Evolutionary conservation across 2,888 invertebrate species (phyloP).

Genomic region (Tetragonisca angustula): DNA sequence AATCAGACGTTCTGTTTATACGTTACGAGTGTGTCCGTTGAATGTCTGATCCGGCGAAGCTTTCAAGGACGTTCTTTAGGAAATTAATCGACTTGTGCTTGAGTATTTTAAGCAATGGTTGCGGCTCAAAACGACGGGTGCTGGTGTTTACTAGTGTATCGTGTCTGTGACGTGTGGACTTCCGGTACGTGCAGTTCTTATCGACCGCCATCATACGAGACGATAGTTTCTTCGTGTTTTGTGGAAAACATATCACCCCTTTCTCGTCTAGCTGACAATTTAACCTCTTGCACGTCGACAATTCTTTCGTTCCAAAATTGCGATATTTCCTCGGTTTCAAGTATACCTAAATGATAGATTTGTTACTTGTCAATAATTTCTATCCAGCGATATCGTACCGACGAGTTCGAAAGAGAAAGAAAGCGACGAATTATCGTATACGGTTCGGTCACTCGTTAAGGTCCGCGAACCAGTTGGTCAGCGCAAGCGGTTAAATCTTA

Average conservation of each 20-base stretch:
- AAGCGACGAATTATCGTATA: too few species aligned
- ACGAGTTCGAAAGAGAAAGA: too few species aligned
- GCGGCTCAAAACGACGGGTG: conserved; percentile 47
- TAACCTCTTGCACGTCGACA: too few species aligned
- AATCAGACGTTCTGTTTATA: background rate
- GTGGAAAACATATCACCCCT: background rate
- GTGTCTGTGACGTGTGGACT: conserved; percentile 16
- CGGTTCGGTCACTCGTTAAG: too few species aligned
- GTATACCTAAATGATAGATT: too few species aligned
- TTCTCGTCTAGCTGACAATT: background rate
- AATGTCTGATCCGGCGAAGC: background rate
- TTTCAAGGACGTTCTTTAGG: background rate
- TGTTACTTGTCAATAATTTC: too few species aligned
- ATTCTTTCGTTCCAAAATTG: too few species aligned
- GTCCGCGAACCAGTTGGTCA: too few species aligned
- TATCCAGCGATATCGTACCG: too few species aligned
- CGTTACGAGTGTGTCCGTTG: background rate
- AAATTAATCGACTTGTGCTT: background rate
- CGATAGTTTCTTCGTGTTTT: background rate
- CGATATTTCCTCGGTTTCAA: too few species aligned
- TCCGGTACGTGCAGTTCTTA: conserved; percentile 42
- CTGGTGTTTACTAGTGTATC: conserved; percentile 31
- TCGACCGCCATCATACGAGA: conserved; percentile 13
- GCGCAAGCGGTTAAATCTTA: background rate
- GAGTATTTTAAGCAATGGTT: background rate